Evolutionary conservation across 2,888 invertebrate species (phyloP).

Genomic region (Aphodius sticticus): DNA sequence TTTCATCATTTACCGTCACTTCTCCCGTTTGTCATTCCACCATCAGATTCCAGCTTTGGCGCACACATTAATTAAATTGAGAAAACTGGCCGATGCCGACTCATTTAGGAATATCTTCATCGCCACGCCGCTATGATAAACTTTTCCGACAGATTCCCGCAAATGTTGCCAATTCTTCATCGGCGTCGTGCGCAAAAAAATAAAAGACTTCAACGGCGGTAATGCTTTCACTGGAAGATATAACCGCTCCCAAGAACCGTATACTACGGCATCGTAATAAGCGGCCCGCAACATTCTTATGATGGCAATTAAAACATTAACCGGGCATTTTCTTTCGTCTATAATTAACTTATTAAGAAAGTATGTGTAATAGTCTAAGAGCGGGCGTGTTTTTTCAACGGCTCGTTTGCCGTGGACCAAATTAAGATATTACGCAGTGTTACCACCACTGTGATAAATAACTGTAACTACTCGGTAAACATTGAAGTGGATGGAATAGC

Average conservation of each 20-base stretch:
- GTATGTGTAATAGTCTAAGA: constrained; percentile 18
- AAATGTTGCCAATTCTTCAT: constrained; percentile 22
- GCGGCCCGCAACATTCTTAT: constrained; percentile 23
- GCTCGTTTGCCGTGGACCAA: neutral
- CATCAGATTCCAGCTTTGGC: neutral
- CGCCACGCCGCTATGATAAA: constrained; percentile 15
- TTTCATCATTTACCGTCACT: neutral
- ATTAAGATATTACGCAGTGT: constrained; percentile 19
- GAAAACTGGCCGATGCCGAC: neutral
- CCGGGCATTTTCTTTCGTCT: constrained; percentile 22
- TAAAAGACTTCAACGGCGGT: constrained; percentile 6
- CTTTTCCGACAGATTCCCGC: constrained; percentile 12
- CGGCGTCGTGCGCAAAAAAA: neutral
- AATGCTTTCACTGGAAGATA: constrained; percentile 25
- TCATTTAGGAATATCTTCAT: constrained; percentile 11
- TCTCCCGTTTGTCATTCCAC: neutral
- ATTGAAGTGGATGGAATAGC: constrained; percentile 8
- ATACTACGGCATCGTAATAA: constrained; percentile 16
- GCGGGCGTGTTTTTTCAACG: constrained; percentile 18
- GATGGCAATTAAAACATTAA: constrained; percentile 25
- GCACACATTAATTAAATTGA: constrained; percentile 4
- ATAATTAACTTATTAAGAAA: constrained; percentile 23
- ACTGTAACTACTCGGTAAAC: constrained; percentile 13
- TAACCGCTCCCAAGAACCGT: constrained; percentile 21
- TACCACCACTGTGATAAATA: neutral